Base-by-base conservation (phyloP, 2,888 invertebrate genomes). In the Priocnemis perturbator region DNA sequence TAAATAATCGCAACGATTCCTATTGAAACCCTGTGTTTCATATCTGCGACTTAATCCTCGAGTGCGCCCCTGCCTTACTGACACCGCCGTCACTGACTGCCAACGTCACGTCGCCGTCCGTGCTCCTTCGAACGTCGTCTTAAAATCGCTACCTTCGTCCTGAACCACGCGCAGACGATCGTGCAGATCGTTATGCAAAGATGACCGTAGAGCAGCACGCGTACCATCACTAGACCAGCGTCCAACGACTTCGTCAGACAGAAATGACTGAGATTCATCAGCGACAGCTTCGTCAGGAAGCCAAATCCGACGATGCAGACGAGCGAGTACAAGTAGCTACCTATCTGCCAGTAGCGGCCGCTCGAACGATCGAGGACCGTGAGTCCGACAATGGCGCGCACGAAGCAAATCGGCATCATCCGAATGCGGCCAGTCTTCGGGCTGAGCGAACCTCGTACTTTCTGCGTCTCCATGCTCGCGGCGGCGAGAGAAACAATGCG, bases 141-240 rank as follows among this genome's bases (percentile, higher is more conserved):
- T 11, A 37, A 7, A 37, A 26, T 26, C 30, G 7, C 17, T 63
- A 79, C 79, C 71, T 74, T 73, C 1, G 44, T 50, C 1, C 73
- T 73, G 17, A 70, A 11, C 67, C 79, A 78, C 4, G 61, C 67
- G 4, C 68, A 44, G 23, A 75, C 2, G 0, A 71, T 65, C 15
- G 71, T n/a, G 30, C 59, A 58, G 4, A 76, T 9, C n/a, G 69
- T 57, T 7, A 76, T 47, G 11, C 57, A 20, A 15, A 64, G 50
- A n/a, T 80, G 76, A 0, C 64, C 67, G 20, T 67, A 73, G 30
- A 67, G 74, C 5, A 73, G 55, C 9, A 64, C 64, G n/a, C 59
- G 59, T 14, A 63, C 69, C 9, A 71, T 64, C 5, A 66, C 26
- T 2, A 57, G 52, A 15, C 69, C 72, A 11, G 66, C 30, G 0